phyloP scores from a whole-genome alignment of 30 jellyfish, hydroid and myxozoan species.

The Sanderia malayensis region DNA sequence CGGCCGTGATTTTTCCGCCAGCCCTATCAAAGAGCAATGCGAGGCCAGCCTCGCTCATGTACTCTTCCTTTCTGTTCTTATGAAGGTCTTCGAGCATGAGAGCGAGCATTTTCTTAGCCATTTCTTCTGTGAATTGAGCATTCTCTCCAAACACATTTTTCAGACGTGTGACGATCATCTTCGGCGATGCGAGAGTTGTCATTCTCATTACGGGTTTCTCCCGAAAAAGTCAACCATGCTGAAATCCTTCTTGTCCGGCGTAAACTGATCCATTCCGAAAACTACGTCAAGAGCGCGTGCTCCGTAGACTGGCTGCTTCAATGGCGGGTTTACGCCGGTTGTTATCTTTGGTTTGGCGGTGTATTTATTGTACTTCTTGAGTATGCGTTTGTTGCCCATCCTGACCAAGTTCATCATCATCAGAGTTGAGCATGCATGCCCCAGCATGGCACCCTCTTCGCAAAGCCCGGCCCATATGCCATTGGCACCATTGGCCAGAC shows the following conservation, averaged over 20 bases:
- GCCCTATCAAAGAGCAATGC: constrained; percentile 73
- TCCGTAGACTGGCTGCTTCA: constrained; percentile 59
- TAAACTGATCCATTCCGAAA: constrained; percentile 68
- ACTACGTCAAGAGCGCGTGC: constrained; percentile 76
- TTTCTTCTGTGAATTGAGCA: constrained; percentile 63
- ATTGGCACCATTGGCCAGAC: constrained; percentile 73
- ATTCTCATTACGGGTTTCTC: constrained; percentile 65
- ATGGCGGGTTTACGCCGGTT: constrained; percentile 61
- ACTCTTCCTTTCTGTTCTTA: constrained; percentile 70
- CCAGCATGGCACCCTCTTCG: constrained; percentile 80
- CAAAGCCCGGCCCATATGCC: constrained; percentile 80
- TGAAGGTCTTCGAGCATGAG: constrained; percentile 74
- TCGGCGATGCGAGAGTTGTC: constrained; percentile 67
- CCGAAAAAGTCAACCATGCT: constrained; percentile 64
- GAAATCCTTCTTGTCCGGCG: constrained; percentile 62
- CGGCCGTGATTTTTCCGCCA: constrained; percentile 60
- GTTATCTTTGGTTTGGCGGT: too few species aligned
- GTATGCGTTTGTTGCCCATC: constrained; percentile 63
- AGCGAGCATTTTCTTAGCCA: constrained; percentile 62
- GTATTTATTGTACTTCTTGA: constrained; percentile 56
- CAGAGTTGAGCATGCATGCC: constrained; percentile 60
- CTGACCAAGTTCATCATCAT: constrained; percentile 59
- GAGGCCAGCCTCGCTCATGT: constrained; percentile 75
- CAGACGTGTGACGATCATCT: constrained; percentile 50
- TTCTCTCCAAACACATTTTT: constrained; percentile 53